Percentiles rank a stretch among this genome's conserved stretches.
Evolutionary conservation across 64 coral and sea anemone species (phyloP).

Genomic region (Montipora foliosa): DNA sequence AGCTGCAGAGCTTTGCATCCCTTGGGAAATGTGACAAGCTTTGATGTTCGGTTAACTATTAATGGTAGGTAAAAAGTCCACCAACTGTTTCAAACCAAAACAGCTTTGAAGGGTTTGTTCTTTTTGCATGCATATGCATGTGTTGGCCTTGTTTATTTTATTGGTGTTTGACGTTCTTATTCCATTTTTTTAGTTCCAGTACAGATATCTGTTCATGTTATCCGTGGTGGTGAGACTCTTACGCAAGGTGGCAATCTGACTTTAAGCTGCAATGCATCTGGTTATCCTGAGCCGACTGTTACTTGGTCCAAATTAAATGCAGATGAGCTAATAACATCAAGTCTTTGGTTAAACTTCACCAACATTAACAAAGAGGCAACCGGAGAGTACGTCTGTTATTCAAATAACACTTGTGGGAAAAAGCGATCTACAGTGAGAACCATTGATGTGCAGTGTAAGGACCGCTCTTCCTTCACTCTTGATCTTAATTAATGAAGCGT

Average conservation of each 20-base stretch:
- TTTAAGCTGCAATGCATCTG: not conserved
- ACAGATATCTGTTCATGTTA: not conserved
- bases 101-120: too few species aligned
- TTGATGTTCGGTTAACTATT: too few species aligned
- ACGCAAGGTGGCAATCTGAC: not conserved
- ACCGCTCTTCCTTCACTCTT: not conserved
- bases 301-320: not conserved
- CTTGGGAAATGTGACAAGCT: not conserved
- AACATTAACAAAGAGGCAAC: not conserved
- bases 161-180: not conserved
- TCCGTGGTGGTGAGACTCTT: not conserved
- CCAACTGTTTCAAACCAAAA: too few species aligned
- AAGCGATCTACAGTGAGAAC: not conserved
- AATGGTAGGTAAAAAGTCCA: too few species aligned
- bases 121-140: not conserved
- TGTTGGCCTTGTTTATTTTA: not conserved
- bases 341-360: not conserved
- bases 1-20: not conserved
- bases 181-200: not conserved
- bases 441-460: slow-evolving; percentile 5
- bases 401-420: slow-evolving; percentile 17
- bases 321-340: too few species aligned
- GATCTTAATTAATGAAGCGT: too few species aligned
- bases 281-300: not conserved
- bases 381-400: not conserved